These are phyloP conservation scores for Lamellibrachia satsuma DNA, from an alignment of 2,888 invertebrate genomes.

Conservation along the genomic window DNA sequence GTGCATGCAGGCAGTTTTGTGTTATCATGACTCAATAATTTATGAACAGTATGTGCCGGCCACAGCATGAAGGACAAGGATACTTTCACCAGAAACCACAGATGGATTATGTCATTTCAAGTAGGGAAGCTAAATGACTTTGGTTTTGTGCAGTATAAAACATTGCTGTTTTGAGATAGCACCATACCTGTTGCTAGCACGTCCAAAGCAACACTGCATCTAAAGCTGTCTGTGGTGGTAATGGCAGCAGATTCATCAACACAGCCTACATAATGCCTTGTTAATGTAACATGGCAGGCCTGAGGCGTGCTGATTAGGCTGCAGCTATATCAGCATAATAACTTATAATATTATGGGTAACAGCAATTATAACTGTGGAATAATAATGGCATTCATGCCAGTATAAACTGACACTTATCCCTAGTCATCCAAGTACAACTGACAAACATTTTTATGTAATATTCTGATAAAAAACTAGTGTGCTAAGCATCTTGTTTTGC, in stretches of 20 bases:
- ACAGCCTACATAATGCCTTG: constrained; percentile 13
- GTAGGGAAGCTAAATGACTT: too few species aligned
- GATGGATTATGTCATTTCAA: too few species aligned
- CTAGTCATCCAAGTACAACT: not conserved
- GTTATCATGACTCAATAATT: too few species aligned
- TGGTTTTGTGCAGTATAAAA: too few species aligned
- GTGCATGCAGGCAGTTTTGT: too few species aligned
- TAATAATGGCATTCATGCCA: not conserved
- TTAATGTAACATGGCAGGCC: not conserved
- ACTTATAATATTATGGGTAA: not conserved
- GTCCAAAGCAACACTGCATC: not conserved
- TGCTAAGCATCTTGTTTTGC: not conserved
- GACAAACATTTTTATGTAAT: not conserved
- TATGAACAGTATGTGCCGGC: too few species aligned
- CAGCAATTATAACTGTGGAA: not conserved
- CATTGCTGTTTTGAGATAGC: not conserved
- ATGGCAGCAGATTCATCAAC: not conserved
- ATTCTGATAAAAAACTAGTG: not conserved
- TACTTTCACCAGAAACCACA: too few species aligned
- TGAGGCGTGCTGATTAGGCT: not conserved
- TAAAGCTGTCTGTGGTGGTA: not conserved
- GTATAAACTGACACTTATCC: not conserved
- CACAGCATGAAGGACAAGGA: too few species aligned
- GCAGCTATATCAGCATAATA: not conserved
- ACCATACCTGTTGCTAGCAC: not conserved